phyloP scores from a whole-genome alignment of 1,140 invertebrate species.

The Sycophila sp. region DNA sequence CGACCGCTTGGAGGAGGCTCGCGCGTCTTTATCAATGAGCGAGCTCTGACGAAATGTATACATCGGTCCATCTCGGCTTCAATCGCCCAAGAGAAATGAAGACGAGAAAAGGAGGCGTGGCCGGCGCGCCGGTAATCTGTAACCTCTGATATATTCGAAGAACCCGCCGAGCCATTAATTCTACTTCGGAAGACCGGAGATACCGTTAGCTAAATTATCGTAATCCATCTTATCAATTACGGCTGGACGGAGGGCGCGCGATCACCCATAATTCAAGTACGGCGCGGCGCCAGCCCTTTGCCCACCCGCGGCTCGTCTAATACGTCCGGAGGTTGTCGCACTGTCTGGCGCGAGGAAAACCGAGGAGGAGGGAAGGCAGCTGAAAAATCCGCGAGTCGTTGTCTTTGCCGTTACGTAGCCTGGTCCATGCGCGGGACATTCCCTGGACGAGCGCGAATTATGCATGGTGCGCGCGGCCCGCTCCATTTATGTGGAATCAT shows the following conservation, averaged over 20 bases:
- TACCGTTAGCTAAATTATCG: constrained; percentile 7
- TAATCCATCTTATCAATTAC: constrained; percentile 15
- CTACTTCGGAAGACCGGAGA: no score
- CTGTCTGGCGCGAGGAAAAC: not conserved
- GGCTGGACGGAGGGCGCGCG: not conserved
- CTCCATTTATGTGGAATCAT: not conserved
- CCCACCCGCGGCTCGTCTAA: no score
- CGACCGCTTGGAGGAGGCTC: no score
- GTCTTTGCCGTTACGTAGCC: no score
- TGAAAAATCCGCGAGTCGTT: not conserved
- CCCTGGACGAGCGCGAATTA: not conserved
- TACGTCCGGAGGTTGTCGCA: not conserved
- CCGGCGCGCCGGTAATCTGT: not conserved
- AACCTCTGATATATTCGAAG: no score
- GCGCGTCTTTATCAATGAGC: no score
- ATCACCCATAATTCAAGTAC: not conserved
- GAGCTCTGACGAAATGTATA: no score
- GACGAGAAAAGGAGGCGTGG: not conserved
- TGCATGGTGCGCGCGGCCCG: not conserved
- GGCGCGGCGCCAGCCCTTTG: no score
- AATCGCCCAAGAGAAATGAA: no score
- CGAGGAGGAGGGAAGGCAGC: not conserved
- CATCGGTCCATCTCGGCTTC: no score
- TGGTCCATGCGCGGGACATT: not conserved
- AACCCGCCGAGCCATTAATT: no score